Evolutionary conservation across 1,140 invertebrate genomes (phyloP), one percentile per base, ranked within the genome.

Genomic region (Sipha flava): DNA sequence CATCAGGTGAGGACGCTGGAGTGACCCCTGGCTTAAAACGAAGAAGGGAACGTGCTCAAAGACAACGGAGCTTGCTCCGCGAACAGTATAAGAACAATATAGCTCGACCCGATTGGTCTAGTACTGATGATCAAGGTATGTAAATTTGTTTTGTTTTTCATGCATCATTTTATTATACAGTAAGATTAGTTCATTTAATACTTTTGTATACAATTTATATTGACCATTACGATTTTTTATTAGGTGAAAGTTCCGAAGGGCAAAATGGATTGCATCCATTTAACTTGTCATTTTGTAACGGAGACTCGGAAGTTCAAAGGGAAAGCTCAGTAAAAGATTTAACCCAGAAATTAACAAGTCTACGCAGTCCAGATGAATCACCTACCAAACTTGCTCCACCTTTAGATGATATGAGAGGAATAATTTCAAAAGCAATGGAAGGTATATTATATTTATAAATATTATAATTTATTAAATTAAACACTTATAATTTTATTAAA

Each of bases 341-440:
- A 79, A 94, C 93, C 40, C 93, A 94, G 84, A 93, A 93, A 86
- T 86, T 95, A 81, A 90, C 83, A 26, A 93, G 89, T 66, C 86
- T 91, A 43, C 88, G 85, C 77, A 91, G 89, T 81, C 87, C 88
- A 31, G 87, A 85, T 80, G 89, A 87, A 81, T 86, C 87, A 21
- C 83, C 82, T 21, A 88, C 29, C 14, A 87, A 82, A 81, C 83
- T 70, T 82, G 86, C 66, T 21, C 70, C 52, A 59, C 23, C 40
- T 57, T 4, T 79, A 16, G 82, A 80, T 47, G 94, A 95, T 82
- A 92, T 95, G 89, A 92, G 91, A 81, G 95, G 95, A 40, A 88
- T 97, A 79, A 95, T 97, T 83, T 94, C 91, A 73, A 95, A 96
- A 87, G 95, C 95, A 73, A 97, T 96, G 88, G 94, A 97, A 87